Percentiles rank a stretch among this genome's conserved stretches.
Evolutionary conservation across 1,140 invertebrate genomes (phyloP).

Genomic region (Cydia strobilella): DNA sequence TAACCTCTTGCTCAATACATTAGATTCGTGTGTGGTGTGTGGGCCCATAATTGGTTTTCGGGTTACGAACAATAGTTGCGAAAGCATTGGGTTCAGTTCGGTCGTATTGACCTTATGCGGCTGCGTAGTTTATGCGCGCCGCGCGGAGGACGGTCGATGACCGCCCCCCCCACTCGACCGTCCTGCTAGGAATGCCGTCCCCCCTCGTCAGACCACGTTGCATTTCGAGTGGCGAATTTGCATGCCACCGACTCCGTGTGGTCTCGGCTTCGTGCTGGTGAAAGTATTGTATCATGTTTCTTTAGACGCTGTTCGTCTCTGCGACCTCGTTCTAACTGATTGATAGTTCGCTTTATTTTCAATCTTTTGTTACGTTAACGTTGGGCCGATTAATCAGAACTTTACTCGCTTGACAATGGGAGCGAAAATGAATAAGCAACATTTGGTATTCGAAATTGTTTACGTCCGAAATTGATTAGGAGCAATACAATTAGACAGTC

Average conservation of each 20-base stretch:
- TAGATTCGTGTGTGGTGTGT: slow-evolving; percentile 55
- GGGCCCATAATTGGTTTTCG: slow-evolving; percentile 60
- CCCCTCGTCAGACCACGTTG: slow-evolving; percentile 62
- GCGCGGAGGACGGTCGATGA: slow-evolving; percentile 75
- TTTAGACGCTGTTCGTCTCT: slow-evolving; percentile 9
- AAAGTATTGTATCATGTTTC: slow-evolving; percentile 43
- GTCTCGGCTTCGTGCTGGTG: slow-evolving; percentile 37
- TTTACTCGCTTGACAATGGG: slow-evolving; percentile 4
- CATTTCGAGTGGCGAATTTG: slow-evolving; percentile 70
- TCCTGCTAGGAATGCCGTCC: slow-evolving; percentile 62
- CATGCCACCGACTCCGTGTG: slow-evolving; percentile 43
- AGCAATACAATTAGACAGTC: background rate
- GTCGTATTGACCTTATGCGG: slow-evolving; percentile 71
- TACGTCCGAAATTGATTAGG: slow-evolving; percentile 4
- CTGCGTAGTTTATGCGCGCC: slow-evolving; percentile 68
- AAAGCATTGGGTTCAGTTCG: slow-evolving; percentile 47
- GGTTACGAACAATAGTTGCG: slow-evolving; percentile 60
- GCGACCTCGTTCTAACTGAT: slow-evolving; percentile 15
- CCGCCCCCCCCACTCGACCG: slow-evolving; percentile 52
- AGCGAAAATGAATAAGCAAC: background rate
- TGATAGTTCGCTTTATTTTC: slow-evolving; percentile 21
- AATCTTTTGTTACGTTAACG: slow-evolving; percentile 22
- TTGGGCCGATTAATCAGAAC: slow-evolving; percentile 24
- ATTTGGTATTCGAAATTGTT: slow-evolving; percentile 8
- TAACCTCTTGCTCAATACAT: slow-evolving; percentile 55